Base-by-base conservation (phyloP, 2,888 invertebrate species). In the Macrophya annulata region DNA sequence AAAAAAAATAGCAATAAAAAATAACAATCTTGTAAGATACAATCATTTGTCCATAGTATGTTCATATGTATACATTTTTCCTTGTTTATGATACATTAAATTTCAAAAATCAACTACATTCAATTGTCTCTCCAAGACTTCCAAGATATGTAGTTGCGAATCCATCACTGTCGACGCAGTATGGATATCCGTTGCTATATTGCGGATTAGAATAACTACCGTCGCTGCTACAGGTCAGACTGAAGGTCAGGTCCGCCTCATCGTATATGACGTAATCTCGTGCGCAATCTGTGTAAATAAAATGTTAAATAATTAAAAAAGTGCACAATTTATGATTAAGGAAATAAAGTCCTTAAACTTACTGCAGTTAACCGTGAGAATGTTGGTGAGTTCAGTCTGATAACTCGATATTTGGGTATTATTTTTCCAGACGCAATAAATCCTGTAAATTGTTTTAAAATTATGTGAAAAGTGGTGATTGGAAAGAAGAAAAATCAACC, bases 111-210 rank as follows among this genome's bases (percentile, higher is more conserved):
- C 17, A 68, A 37, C 31, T 25, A 59, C 65, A 85, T 12, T 72
- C 31, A 9, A 79, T 68, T 55, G 37, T 72, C 71, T 85, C 74
- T 15, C 86, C 87, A 82, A 85, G 84, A 31, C 62, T 43, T 31
- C 88, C 88, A 10, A 90, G 85, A 40, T 84, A 51, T 4, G 90
- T 92, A 21, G 93, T 94, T 3, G 93, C 90, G 90, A 95, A 96
- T 1, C 96, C 96, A 92, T 96, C 96, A 3, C 91, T 90, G 91
- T 96, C 96, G 6, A 96, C 95, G 89, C 96, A 96, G 89, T 91
- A 94, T 6, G 93, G 92, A 85, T 94, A 94, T 25, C 94, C 95
- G 55, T 94, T 94, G 65, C 90, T 89, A 86, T 93, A 94, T 92
- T 96, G 96, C 86, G 93, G 90, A n/a, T 93, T 90, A 45, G 93